Evolutionary conservation across 2,113 vertebrate species (phyloP).

Genomic region (Hepsetus odoe): DNA sequence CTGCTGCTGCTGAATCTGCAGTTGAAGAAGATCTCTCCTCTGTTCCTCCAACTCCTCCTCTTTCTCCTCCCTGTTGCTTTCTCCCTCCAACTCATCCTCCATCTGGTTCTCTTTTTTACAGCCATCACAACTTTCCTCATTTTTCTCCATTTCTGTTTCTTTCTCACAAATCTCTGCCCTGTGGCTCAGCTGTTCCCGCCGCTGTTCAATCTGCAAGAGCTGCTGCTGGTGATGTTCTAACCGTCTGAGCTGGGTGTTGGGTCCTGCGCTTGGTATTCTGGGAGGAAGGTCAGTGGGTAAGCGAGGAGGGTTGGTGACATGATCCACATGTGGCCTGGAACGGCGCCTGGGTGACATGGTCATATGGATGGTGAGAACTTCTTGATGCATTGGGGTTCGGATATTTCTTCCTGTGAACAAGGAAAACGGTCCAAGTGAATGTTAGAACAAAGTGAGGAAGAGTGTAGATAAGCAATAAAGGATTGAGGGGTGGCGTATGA

Average conservation of each 20-base stretch:
- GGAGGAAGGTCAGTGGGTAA: constrained; percentile 71
- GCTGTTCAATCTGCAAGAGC: constrained; percentile 72
- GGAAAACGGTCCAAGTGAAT: constrained; percentile 57
- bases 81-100: constrained; percentile 62
- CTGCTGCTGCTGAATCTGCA: constrained; percentile 69
- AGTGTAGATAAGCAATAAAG: constrained; percentile 54
- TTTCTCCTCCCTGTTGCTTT: constrained; percentile 45
- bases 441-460: constrained; percentile 53
- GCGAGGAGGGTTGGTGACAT: constrained; percentile 38
- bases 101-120: constrained; percentile 47
- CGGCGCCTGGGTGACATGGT: constrained; percentile 52
- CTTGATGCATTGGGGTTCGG: constrained; percentile 9
- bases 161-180: constrained; percentile 55
- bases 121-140: not conserved
- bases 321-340: constrained; percentile 46
- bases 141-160: constrained; percentile 38
- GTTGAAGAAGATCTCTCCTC: constrained; percentile 60
- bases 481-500: constrained; percentile 18
- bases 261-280: constrained; percentile 53
- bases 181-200: constrained; percentile 63
- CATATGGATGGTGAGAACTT: constrained; percentile 13
- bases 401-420: constrained; percentile 51
- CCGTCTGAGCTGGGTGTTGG: constrained; percentile 71
- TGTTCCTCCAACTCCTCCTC: constrained; percentile 53
- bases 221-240: constrained; percentile 76